Base-by-base conservation (phyloP, 2,888 invertebrate genomes). In the Coecobrya sp. region DNA sequence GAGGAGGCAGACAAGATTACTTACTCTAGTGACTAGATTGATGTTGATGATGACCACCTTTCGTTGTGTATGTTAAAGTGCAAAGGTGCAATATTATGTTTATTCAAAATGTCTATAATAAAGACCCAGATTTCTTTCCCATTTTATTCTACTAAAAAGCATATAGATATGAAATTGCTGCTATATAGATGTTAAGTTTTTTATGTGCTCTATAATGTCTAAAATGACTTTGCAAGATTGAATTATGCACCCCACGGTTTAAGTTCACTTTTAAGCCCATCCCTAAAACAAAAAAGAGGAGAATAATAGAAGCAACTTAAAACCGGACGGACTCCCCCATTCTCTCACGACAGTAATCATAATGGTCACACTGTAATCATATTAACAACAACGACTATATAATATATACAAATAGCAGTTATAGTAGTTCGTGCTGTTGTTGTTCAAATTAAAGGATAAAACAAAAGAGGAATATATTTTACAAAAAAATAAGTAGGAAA, bases 181-280 rank as follows among this genome's bases (percentile, higher is more conserved):
- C n/a, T n/a, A n/a, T n/a, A n/a, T n/a, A n/a, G n/a, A n/a, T n/a
- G n/a, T n/a, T n/a, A n/a, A n/a, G n/a, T n/a, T n/a, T n/a, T n/a
- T 52, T 1, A 52, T 52, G 52, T 62, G n/a, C n/a, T n/a, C n/a
- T n/a, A n/a, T n/a, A n/a, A n/a, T n/a, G n/a, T 62, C 59, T 19
- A 62, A 25, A 27, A 65, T 27, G 65, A 27, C 65, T 65, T 65
- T 36, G 36, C 7, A 36, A 36, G 36, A 36, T 65, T 65, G 11
- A 25, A 65, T 11, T 65, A 19, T 25, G 16, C 1, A 13, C 13
- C 27, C 8, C 13, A 65, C 27, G 10, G 1, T 65, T 65, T 4
- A 65, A 65, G 27, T 65, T 65, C 65, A 65, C 65, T 65, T 65
- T 65, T 27, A 59, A 65, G 65, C 65, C 65, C 25, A 65, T 65